phyloP scores from a whole-genome alignment of 2,888 invertebrate species.

The Linnaemya vulpina region DNA sequence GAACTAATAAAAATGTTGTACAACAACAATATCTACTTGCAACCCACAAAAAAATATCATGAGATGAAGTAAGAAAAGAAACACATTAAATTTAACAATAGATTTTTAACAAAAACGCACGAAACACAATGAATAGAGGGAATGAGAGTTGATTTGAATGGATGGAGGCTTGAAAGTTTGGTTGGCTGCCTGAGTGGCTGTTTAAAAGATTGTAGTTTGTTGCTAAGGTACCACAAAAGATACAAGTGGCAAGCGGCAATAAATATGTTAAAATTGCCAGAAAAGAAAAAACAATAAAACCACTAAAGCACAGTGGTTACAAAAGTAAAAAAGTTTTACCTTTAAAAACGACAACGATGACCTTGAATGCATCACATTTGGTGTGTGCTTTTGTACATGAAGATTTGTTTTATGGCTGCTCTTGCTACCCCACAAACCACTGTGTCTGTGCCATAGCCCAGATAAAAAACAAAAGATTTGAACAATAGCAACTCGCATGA shows the following conservation, averaged over 20 bases:
- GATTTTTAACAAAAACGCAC: slow-evolving; percentile 55
- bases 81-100: slow-evolving; percentile 64
- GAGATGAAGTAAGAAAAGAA: slow-evolving; percentile 26
- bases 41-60: slow-evolving; percentile 32
- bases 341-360: background rate
- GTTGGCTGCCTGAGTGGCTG: slow-evolving; percentile 43
- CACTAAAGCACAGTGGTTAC: slow-evolving; percentile 38
- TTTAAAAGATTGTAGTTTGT: slow-evolving; percentile 25
- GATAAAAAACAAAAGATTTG: background rate
- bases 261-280: slow-evolving; percentile 69
- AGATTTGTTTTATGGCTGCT: background rate
- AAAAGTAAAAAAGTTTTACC: background rate
- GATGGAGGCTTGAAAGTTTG: slow-evolving; percentile 45
- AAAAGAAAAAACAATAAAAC: background rate
- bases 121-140: slow-evolving; percentile 37
- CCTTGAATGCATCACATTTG: background rate
- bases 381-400: background rate
- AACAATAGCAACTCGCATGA: slow-evolving; percentile 17
- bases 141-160: slow-evolving; percentile 26
- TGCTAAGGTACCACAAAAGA: slow-evolving; percentile 55
- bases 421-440: background rate
- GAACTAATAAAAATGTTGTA: slow-evolving; percentile 58
- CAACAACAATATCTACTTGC: slow-evolving; percentile 27
- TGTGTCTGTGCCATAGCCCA: slow-evolving; percentile 1
- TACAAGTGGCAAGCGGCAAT: slow-evolving; percentile 67